Evolutionary conservation across 2,797 vertebrate genomes (phyloP).

Genomic region (Argyrosomus regius): DNA sequence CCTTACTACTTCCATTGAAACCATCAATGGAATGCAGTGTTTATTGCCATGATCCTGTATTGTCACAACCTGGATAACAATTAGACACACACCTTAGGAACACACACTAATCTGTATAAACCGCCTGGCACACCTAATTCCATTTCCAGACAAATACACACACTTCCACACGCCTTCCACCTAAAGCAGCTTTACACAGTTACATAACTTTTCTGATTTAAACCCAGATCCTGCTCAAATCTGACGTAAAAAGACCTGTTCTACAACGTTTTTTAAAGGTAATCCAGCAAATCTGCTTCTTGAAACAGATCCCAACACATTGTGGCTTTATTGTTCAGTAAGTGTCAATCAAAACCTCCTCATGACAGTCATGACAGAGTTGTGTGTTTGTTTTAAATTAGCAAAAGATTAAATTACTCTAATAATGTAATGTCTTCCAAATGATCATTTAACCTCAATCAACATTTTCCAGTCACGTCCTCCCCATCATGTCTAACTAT

Average conservation of each 20-base stretch:
- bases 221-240: conserved; percentile 10
- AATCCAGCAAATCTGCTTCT: conserved; percentile 10
- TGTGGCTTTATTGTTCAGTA: conserved; percentile 7
- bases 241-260: conserved; percentile 7
- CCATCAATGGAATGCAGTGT: conserved; percentile 19
- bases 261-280: not conserved
- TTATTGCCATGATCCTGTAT: conserved; percentile 41
- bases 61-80: conserved; percentile 54
- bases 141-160: conserved; percentile 50
- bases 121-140: conserved; percentile 60
- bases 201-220: not conserved
- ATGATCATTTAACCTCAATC: conserved; percentile 31
- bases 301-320: not conserved
- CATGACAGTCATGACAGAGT: not conserved
- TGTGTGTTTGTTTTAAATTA: not conserved
- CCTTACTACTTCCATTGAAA: conserved; percentile 5
- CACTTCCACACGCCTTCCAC: conserved; percentile 35
- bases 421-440: not conserved
- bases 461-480: conserved; percentile 50
- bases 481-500: conserved; percentile 18
- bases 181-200: conserved; percentile 2
- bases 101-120: conserved; percentile 65
- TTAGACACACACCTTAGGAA: conserved; percentile 66
- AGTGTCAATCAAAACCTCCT: not conserved
- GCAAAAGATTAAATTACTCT: not conserved